Evolutionary conservation across 2,888 invertebrate genomes (phyloP), one percentile per base, ranked within the genome.

Genomic region (Tupiocoris notatus): DNA sequence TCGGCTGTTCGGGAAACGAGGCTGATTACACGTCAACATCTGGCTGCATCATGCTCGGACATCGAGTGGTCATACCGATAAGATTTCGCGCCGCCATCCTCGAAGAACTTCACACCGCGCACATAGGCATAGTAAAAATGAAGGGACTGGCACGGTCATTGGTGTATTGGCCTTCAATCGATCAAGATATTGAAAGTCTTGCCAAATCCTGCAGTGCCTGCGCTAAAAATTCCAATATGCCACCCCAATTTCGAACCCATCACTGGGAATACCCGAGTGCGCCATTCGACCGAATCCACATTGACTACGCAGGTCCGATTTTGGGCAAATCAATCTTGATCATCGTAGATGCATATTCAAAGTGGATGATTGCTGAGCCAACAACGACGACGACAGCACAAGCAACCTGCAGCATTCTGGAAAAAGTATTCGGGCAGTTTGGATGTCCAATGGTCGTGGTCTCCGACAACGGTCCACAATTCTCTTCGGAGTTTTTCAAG

Each of bases 121-220:
- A 62, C 20, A 21, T n/a, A n/a, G n/a, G n/a, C n/a, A n/a, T n/a
- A n/a, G n/a, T n/a, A n/a, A n/a, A n/a, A n/a, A n/a, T n/a, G n/a
- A n/a, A n/a, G n/a, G n/a, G 76, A n/a, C 24, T 81, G n/a, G 81
- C 81, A 23, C 68, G 81, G n/a, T 79, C 79, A 1, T 81, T 81
- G 71, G 79, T 81, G 17, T 81, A 79, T 77, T 82, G 81, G 81
- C 80, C 79, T 17, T 77, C 79, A 22, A 78, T 81, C 1, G 80
- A 82, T 67, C 24, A 58, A 22, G 80, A 81, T 65, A 80, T 81
- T 56, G 81, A 81, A 67, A 3, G 61, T 7, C 39, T 81, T 12
- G 79, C 79, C 24, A n/a, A n/a, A n/a, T n/a, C n/a, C n/a, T n/a
- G n/a, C n/a, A n/a, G n/a, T n/a, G n/a, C n/a, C n/a, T n/a, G 63